Evolutionary conservation across 1,140 invertebrate genomes (phyloP).

Genomic region (Bombus balteatus): DNA sequence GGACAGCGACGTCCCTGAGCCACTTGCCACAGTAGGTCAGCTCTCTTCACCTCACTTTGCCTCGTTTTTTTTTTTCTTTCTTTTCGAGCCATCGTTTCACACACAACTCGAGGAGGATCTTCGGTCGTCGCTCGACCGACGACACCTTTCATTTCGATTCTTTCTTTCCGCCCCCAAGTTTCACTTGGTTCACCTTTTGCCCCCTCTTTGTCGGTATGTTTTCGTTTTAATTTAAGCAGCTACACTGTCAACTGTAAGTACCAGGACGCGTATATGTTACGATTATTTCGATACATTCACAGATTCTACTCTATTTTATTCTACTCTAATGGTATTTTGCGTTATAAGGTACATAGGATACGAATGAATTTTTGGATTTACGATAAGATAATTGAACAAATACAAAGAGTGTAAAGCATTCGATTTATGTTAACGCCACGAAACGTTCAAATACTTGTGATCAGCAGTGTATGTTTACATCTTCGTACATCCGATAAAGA

Average conservation of each 20-base stretch:
- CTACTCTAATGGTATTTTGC: too few species aligned
- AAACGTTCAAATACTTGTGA: too few species aligned
- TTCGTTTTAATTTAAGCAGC: neutral
- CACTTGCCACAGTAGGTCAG: constrained; percentile 80
- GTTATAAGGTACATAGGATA: too few species aligned
- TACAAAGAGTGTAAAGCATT: too few species aligned
- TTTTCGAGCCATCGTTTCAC: constrained; percentile 74
- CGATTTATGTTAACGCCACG: too few species aligned
- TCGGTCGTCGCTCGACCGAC: constrained; percentile 39
- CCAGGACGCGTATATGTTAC: too few species aligned
- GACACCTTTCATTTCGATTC: constrained; percentile 7
- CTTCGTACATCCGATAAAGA: too few species aligned
- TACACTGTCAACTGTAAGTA: neutral
- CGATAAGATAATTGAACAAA: too few species aligned
- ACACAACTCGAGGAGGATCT: constrained; percentile 33
- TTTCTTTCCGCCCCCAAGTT: constrained; percentile 18
- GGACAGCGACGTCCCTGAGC: constrained; percentile 82
- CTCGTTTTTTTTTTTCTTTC: constrained; percentile 60
- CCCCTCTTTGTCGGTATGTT: neutral
- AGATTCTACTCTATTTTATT: too few species aligned
- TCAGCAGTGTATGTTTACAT: too few species aligned
- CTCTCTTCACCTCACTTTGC: constrained; percentile 78
- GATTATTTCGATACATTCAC: too few species aligned
- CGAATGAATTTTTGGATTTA: too few species aligned
- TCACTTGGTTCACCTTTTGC: neutral